phyloP scores from a whole-genome alignment of 2,113 vertebrate genomes.

The Ochotona princeps region DNA sequence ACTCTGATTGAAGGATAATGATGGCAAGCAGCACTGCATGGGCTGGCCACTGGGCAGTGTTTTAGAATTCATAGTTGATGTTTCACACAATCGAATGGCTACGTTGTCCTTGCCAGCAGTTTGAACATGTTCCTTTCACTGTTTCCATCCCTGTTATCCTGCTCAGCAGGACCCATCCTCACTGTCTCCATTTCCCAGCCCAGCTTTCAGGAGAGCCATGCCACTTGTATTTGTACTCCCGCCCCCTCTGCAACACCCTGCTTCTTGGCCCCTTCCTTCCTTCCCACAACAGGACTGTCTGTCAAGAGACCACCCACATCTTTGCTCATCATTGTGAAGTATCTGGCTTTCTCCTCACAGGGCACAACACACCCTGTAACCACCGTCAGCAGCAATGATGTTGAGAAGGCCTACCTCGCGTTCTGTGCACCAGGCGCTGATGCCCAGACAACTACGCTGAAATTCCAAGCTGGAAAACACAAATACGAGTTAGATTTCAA shows the following conservation, averaged over 20 bases:
- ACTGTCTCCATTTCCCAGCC: not conserved
- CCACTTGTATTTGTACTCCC: not conserved
- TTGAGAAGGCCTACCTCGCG: constrained; percentile 89
- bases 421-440: constrained; percentile 66
- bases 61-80: not conserved
- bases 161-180: not conserved
- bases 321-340: not conserved
- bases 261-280: not conserved
- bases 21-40: not conserved
- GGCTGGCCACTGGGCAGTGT: not conserved
- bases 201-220: not conserved
- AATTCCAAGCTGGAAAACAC: constrained; percentile 89
- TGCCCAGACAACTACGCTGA: constrained; percentile 77
- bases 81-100: not conserved
- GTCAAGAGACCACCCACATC: not conserved
- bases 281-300: not conserved
- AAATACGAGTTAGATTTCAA: constrained; percentile 90
- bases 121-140: not conserved
- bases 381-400: constrained; percentile 86
- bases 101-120: not conserved
- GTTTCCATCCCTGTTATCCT: not conserved
- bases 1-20: not conserved
- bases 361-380: constrained; percentile 81
- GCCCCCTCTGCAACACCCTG: not conserved
- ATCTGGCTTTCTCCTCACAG: constrained; percentile 81